Conservation (phyloP, 2,797 vertebrate species). For the Protonibea diacanthus region DNA sequence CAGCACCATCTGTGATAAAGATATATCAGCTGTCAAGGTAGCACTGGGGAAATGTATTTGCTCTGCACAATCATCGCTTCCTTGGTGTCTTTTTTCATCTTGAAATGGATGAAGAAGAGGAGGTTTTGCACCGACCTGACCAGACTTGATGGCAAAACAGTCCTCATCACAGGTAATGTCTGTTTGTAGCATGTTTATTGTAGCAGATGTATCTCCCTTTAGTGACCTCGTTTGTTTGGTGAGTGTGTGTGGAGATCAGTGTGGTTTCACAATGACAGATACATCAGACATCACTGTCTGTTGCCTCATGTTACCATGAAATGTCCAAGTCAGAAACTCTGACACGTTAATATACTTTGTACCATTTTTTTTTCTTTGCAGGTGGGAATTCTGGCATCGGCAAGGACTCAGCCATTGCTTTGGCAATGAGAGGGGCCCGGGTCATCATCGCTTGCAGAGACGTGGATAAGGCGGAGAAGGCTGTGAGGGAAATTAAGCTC, state of each 20-base stretch:
- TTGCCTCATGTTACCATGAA: neutral
- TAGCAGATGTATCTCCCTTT: neutral
- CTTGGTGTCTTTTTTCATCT: constrained; percentile 80
- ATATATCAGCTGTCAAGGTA: neutral
- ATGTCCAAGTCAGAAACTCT: too few relatives aligned
- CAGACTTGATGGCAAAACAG: constrained; percentile 88
- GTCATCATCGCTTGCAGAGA: constrained; percentile 86
- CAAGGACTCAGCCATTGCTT: constrained; percentile 85
- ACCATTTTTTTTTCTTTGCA: constrained; percentile 29
- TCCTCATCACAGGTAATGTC: constrained; percentile 86
- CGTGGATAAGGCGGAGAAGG: constrained; percentile 77
- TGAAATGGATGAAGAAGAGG: constrained; percentile 87
- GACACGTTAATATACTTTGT: neutral
- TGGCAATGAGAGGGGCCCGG: constrained; percentile 86
- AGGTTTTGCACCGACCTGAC: constrained; percentile 83
- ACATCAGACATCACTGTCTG: too few relatives aligned
- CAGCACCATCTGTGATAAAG: neutral
- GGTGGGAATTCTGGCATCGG: constrained; percentile 87
- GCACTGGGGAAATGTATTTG: constrained; percentile 79
- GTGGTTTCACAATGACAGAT: neutral
- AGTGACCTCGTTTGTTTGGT: neutral
- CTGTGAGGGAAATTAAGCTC: constrained; percentile 83
- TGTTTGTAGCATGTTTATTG: neutral
- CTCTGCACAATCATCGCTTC: constrained; percentile 80
- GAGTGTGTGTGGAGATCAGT: neutral